Evolutionary conservation across 2,888 invertebrate genomes (phyloP), one percentile per base, ranked within the genome.

Genomic region (Amorpha juglandis): DNA sequence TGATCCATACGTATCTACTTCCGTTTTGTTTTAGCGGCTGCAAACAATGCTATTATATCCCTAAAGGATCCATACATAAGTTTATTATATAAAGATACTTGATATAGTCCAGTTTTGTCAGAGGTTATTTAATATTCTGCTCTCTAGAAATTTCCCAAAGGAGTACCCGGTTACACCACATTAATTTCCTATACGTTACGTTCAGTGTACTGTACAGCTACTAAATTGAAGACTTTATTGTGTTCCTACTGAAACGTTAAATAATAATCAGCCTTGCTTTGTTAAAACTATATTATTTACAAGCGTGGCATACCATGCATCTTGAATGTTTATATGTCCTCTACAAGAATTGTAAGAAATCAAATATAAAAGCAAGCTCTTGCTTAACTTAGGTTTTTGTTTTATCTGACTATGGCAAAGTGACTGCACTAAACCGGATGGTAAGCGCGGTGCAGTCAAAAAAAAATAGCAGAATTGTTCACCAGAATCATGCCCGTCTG

Each of bases 101-200:
- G 58, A 19, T 58, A 58, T 12, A 58, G 16, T 42, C 38, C 55
- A 0, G 19, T 42, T 35, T 38, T 58, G 38, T 19, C 21, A 38
- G 19, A 42, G 14, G 19, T 38, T 58, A 58, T 58, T 58, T 42
- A 58, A 58, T 58, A 58, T 58, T 58, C 38, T 42, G 42, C 38
- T 19, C 58, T 58, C 42, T 38, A 11, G 21, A 38, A 58, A 58
- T 38, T 58, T 58, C 38, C 58, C 42, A 19, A 38, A 19, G 38
- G 58, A 38, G 16, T 2, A 16, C 4, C 11, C 38, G 58, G 19
- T 16, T 12, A 58, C 38, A 58, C 38, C 58, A 16, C 58, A 58
- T 58, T 58, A 58, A 58, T 58, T 48, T 48, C 48, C 48, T 63
- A 63, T 63, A 63, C 33, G 63, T 63, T 63, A 63, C 63, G 63